Base-by-base conservation (phyloP, 2,888 invertebrate species). In the Eledone cirrhosa region DNA sequence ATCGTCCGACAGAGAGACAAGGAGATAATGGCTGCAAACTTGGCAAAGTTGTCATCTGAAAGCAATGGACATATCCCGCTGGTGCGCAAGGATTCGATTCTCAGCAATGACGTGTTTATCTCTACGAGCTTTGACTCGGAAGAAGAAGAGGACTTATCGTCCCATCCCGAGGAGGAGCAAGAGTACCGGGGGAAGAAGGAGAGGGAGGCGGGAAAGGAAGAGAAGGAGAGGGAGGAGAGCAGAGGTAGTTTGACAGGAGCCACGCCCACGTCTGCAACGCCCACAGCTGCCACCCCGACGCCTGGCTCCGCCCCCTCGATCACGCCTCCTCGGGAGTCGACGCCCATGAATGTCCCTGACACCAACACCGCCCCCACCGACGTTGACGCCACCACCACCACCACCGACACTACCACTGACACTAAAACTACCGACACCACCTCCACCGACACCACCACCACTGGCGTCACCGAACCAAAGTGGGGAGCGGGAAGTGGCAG, bases 21-120 rank as follows among this genome's bases (percentile, higher is more conserved):
- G 81, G 91, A 91, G 82, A 94, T 94, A 69, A 95, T 95, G 81
- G 96, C 96, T 0, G 94, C 94, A 16, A 96, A 96, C 65, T 94
- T 96, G 77, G 96, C 96, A 11, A 94, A 96, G 87, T 92, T 96
- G n/a, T 95, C 94, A 78, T 94, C 94, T 27, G 95, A 95, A 87
- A 91, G 91, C 81, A 90, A 90, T 82, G 89, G 89, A 53, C 87
- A 86, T 72, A 86, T 88, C 78, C 88, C 86, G 11, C 84, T 91
- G 27, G 87, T 89, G 72, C 85, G 91, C 80, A 91, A 91, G 83
- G 91, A 90, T 84, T 90, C 91, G 5, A 90, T 89, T 81, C 85
- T 91, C 11, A 92, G 92, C 83, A 92, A 92, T 83, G 92, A 92
- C 82, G 92, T 92, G 77, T 91, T 91, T 84, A 88, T 86, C 80